Evolutionary conservation across 2,113 vertebrate genomes (phyloP).

Genomic region (Isurus oxyrinchus): DNA sequence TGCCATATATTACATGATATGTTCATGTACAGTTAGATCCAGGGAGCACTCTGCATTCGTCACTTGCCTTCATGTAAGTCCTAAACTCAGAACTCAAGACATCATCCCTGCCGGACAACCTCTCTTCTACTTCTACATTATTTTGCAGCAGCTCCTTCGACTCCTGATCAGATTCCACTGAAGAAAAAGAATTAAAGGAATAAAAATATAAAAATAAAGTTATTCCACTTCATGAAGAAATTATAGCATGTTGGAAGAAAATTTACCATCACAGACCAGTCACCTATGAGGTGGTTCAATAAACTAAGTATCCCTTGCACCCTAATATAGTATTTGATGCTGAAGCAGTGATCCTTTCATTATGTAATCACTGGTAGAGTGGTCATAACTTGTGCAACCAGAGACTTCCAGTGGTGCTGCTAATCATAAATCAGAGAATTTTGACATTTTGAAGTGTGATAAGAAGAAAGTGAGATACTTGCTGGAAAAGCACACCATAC

Average conservation of each 20-base stretch:
- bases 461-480: background rate
- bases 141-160: constrained; percentile 53
- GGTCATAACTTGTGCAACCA: background rate
- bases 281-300: background rate
- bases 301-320: background rate
- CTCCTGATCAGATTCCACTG: constrained; percentile 63
- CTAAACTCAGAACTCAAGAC: constrained; percentile 65
- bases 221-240: background rate
- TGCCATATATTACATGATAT: background rate
- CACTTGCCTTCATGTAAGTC: constrained; percentile 77
- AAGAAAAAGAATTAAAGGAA: background rate
- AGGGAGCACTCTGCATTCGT: background rate
- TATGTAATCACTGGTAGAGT: background rate
- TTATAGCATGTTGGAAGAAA: background rate
- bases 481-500: background rate
- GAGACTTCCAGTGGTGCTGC: background rate
- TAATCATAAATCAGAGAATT: background rate
- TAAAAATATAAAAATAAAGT: background rate
- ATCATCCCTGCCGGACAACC: constrained; percentile 56
- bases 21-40: background rate
- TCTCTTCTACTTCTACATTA: constrained; percentile 58
- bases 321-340: background rate
- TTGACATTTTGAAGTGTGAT: background rate
- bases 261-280: background rate
- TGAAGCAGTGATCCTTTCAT: background rate